A percentile compares a stretch with the other conserved stretches of the same genome.
phyloP scores from a whole-genome alignment of 1,140 invertebrate species.

The Zaprionus lachaisei region DNA sequence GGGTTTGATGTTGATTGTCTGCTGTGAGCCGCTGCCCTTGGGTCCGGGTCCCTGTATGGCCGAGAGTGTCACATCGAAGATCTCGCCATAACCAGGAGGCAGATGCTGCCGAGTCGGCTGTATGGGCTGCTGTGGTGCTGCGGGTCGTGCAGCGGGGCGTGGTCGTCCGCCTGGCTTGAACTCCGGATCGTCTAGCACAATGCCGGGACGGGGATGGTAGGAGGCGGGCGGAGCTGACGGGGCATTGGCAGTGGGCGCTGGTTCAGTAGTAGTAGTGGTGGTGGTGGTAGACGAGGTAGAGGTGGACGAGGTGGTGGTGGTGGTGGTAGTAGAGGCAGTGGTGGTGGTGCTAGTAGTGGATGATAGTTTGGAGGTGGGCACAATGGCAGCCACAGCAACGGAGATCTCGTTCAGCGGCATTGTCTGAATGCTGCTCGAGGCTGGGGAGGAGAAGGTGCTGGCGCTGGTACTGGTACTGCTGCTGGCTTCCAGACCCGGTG shows the following conservation, averaged over 20 bases:
- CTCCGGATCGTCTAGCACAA: constrained; percentile 92
- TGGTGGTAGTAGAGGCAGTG: constrained; percentile 62
- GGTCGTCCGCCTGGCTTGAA: constrained; percentile 88
- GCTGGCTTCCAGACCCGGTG: constrained; percentile 72
- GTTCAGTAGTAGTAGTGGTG: constrained; percentile 55
- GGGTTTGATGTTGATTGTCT: constrained; percentile 84
- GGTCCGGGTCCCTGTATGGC: constrained; percentile 92
- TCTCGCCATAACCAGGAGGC: constrained; percentile 88
- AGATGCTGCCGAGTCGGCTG: constrained; percentile 78
- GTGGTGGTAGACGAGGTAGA: constrained; percentile 50
- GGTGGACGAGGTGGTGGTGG: constrained; percentile 46
- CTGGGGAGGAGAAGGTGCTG: constrained; percentile 4
- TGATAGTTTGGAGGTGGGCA: constrained; percentile 52
- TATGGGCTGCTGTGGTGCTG: constrained; percentile 78
- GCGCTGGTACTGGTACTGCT: constrained; percentile 29
- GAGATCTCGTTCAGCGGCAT: constrained; percentile 57
- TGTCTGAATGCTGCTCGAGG: constrained; percentile 81
- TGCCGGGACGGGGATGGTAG: constrained; percentile 91
- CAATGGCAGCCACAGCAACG: constrained; percentile 39
- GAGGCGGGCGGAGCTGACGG: constrained; percentile 58
- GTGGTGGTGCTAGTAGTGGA: constrained; percentile 33
- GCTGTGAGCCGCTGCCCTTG: constrained; percentile 84
- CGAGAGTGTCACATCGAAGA: constrained; percentile 94
- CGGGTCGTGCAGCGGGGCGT: constrained; percentile 71
- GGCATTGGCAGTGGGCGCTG: constrained; percentile 37